Evolutionary conservation across 2,888 invertebrate genomes (phyloP).

Genomic region (Psylliodes chrysocephalus): DNA sequence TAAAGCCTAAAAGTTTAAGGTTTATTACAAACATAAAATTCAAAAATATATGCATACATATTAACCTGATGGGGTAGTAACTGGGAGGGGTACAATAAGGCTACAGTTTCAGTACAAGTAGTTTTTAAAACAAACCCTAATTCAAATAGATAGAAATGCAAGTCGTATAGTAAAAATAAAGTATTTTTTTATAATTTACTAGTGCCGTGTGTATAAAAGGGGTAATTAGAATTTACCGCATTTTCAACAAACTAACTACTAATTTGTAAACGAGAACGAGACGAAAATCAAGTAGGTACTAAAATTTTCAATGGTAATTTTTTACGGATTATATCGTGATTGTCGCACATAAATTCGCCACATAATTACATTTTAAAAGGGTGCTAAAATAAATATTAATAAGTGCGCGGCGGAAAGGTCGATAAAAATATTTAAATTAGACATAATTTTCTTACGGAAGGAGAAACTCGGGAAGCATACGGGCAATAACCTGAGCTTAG

Average conservation of each 20-base stretch:
- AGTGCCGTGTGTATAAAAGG: too few relatives aligned
- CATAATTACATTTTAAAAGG: slow-evolving; percentile 21
- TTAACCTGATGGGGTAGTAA: too few relatives aligned
- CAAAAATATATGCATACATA: too few relatives aligned
- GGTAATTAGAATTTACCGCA: too few relatives aligned
- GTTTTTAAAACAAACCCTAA: too few relatives aligned
- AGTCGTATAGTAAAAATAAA: too few relatives aligned
- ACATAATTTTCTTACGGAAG: neutral
- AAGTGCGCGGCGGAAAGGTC: slow-evolving; percentile 11
- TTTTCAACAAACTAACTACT: neutral
- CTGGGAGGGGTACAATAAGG: too few relatives aligned
- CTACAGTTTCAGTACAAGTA: too few relatives aligned
- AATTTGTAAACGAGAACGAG: neutral
- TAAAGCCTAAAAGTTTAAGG: too few relatives aligned
- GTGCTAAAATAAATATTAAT: slow-evolving; percentile 15
- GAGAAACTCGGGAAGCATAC: neutral
- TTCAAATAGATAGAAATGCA: too few relatives aligned
- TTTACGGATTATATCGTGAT: slow-evolving; percentile 13
- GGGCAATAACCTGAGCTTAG: neutral
- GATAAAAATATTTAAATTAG: slow-evolving; percentile 14
- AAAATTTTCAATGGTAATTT: slow-evolving; percentile 9
- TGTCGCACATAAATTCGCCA: slow-evolving; percentile 12
- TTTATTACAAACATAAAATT: too few relatives aligned
- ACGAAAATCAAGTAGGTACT: neutral
- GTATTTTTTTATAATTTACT: too few relatives aligned